Evolutionary conservation across 2,113 vertebrate species (phyloP), one percentile per base, ranked within the genome.

Genomic region (Thamnaconus septentrionalis): DNA sequence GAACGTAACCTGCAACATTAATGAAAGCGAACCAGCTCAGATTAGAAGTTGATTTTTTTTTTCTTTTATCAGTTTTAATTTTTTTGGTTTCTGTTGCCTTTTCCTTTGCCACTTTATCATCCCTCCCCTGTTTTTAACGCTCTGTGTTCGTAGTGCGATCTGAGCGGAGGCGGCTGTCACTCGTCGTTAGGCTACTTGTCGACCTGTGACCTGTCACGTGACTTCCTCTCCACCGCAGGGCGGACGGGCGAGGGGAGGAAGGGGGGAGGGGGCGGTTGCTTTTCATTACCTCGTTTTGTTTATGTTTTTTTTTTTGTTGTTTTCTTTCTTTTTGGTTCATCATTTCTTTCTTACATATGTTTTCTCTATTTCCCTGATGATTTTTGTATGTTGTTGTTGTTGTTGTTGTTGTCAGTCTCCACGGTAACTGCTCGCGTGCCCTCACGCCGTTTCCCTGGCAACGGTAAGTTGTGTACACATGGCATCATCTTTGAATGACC

Each of bases 401-500:
- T 89, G 51, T 49, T 49, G 91, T 90, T 91, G 89, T 93, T 92
- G 92, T 93, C 91, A 92, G 91, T 93, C 90, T 92, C 91, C 92
- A 92, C 91, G 92, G 90, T 92, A 92, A 92, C 91, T 89, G 91
- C 89, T 92, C 91, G 89, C 91, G 91, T 92, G 92, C 92, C 91
- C 88, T 93, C 91, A 92, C 91, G 90, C 90, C 90, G 91, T 93
- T 92, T 90, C 90, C 90, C 86, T 83, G 89, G 88, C 89, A 89
- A 92, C 90, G 92, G 92, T 93, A 93, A 93, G 92, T 93, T 91
- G 91, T 92, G 90, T 92, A 90, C 89, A 92, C 90, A 91, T 91
- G 89, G 91, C 89, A 90, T 92, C 90, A 92, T 90, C 84, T 90
- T 91, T 92, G 91, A 92, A 91, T 90, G 89, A 92, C 85, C 84